Evolutionary conservation across 2,797 vertebrate genomes (phyloP).

Genomic region (Pempheris klunzingeri): DNA sequence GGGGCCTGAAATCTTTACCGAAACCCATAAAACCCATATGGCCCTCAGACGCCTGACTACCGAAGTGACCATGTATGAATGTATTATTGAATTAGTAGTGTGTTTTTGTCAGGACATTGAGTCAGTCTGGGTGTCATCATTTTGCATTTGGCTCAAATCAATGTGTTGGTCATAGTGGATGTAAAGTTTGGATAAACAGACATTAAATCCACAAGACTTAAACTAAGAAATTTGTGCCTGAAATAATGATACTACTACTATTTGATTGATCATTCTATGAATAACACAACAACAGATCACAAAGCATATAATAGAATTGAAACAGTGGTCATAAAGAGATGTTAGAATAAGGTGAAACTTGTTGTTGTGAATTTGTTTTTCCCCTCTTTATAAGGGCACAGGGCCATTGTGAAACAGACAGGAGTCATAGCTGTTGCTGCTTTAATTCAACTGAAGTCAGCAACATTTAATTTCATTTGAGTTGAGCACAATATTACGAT

Average conservation of each 20-base stretch:
- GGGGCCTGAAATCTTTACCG: slow-evolving; percentile 24
- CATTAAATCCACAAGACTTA: not conserved
- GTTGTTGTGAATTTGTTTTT: not conserved
- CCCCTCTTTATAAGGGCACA: not conserved
- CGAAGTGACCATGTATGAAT: slow-evolving; percentile 11
- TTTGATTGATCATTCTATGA: not conserved
- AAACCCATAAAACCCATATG: slow-evolving; percentile 1
- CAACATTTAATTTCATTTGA: slow-evolving; percentile 26
- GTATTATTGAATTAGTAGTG: not conserved
- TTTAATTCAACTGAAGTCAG: slow-evolving; percentile 1
- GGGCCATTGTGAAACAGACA: not conserved
- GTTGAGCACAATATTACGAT: slow-evolving; percentile 15
- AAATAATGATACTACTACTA: not conserved
- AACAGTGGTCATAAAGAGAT: not conserved
- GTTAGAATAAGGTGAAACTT: not conserved
- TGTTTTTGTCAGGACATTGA: slow-evolving; percentile 12
- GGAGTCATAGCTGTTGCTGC: not conserved
- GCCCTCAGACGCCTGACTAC: slow-evolving; percentile 13
- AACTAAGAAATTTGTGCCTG: not conserved
- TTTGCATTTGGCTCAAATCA: not conserved
- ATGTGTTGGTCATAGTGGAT: not conserved
- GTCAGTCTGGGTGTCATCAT: not conserved
- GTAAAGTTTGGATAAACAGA: not conserved
- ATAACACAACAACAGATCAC: slow-evolving; percentile 2
- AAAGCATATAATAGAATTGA: not conserved